phyloP scores from a whole-genome alignment of 2,888 invertebrate genomes.

The Theristus sp. region DNA sequence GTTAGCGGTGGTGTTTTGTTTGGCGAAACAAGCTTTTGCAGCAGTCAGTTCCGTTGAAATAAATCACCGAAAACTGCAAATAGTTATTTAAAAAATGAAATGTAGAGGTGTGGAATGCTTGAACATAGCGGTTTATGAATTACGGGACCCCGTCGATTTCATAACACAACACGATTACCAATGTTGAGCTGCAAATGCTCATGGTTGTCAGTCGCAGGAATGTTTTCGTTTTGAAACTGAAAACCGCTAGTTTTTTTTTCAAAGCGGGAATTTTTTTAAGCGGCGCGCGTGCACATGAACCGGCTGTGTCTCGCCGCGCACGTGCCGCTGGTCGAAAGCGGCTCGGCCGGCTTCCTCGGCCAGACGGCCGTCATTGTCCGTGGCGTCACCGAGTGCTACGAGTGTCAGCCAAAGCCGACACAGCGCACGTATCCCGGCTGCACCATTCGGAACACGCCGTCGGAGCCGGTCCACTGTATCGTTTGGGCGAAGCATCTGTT shows the following conservation, averaged over 20 bases:
- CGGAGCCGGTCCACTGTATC: constrained; percentile 95
- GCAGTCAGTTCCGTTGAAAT: too few relatives aligned
- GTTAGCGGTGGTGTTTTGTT: neutral
- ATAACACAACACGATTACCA: too few relatives aligned
- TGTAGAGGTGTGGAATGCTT: too few relatives aligned
- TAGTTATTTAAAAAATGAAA: too few relatives aligned
- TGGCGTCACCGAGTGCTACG: constrained; percentile 80
- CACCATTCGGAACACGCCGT: constrained; percentile 95
- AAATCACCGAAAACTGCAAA: too few relatives aligned
- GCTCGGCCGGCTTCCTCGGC: constrained; percentile 87
- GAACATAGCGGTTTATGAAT: too few relatives aligned
- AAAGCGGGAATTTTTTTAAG: constrained; percentile 32
- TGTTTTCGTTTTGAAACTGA: too few relatives aligned
- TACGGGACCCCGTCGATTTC: too few relatives aligned
- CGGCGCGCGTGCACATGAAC: constrained; percentile 93
- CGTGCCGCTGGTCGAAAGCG: constrained; percentile 83
- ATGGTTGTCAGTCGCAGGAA: too few relatives aligned
- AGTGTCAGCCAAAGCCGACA: constrained; percentile 66
- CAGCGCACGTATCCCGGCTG: constrained; percentile 91
- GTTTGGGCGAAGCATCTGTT: constrained; percentile 99
- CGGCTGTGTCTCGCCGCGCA: constrained; percentile 90
- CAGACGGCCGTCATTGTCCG: constrained; percentile 51
- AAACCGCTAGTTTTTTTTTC: too few relatives aligned
- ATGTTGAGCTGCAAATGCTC: too few relatives aligned
- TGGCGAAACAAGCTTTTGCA: too few relatives aligned